Conservation (phyloP, 2,888 invertebrate genomes). For the Rhogogaster chlorosoma region DNA sequence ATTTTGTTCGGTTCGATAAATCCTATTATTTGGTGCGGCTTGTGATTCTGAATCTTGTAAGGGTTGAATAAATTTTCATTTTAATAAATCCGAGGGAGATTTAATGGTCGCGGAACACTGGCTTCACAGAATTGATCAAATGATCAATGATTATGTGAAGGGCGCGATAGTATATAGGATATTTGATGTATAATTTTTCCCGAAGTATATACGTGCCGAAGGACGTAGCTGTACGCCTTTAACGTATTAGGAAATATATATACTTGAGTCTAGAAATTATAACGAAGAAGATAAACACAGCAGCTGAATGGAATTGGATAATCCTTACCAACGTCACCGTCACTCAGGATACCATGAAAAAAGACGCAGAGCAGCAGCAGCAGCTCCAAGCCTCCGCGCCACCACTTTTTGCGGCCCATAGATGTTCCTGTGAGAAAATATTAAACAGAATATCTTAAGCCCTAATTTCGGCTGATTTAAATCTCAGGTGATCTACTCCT, state of each 20-base stretch:
- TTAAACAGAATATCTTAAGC: neutral
- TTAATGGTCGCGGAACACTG: neutral
- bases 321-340: constrained; percentile 84
- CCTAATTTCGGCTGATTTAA: neutral
- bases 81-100: neutral
- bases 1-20: neutral
- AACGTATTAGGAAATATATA: neutral
- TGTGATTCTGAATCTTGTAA: neutral
- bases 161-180: neutral
- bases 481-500: neutral
- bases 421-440: constrained; percentile 66
- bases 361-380: constrained; percentile 70
- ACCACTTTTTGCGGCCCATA: constrained; percentile 75
- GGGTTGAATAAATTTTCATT: neutral
- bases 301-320: neutral
- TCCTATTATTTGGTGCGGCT: neutral
- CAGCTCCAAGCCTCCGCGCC: constrained; percentile 70
- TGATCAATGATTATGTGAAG: neutral
- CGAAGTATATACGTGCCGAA: neutral
- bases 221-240: neutral
- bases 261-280: neutral
- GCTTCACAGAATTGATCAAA: neutral
- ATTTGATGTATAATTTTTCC: neutral
- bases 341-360: constrained; percentile 79
- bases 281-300: neutral